Conservation (phyloP, 1,140 invertebrate genomes). For the Aricia agestis region DNA sequence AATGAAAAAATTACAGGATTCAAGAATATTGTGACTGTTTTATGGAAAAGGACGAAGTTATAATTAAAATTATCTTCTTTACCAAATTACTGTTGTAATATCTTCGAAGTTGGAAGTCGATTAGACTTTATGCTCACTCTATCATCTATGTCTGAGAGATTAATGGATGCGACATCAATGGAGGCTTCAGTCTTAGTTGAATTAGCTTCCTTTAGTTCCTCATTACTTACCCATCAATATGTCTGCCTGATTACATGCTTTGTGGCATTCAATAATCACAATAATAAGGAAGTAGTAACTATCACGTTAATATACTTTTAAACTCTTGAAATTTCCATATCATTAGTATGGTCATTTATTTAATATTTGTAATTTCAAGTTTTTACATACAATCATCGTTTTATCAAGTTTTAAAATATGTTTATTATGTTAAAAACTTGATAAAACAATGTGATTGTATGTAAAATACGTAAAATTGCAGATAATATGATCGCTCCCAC, state of each 20-base stretch:
- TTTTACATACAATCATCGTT: too few species aligned
- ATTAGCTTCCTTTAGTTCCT: neutral
- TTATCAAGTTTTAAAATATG: too few species aligned
- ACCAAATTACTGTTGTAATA: too few species aligned
- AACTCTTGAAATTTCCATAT: neutral
- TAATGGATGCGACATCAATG: neutral
- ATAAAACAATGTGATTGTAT: neutral
- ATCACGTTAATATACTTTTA: neutral
- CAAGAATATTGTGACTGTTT: too few species aligned
- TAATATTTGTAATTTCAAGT: too few species aligned
- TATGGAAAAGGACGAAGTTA: too few species aligned
- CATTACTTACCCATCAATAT: neutral
- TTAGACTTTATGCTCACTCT: neutral
- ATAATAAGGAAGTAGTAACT: neutral
- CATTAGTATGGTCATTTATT: neutral
- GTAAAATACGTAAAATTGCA: neutral
- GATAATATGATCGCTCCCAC: conserved; percentile 1
- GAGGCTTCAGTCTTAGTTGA: neutral
- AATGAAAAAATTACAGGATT: too few species aligned
- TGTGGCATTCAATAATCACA: neutral
- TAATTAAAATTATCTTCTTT: too few species aligned
- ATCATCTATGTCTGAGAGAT: conserved; percentile 1
- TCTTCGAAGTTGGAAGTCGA: neutral
- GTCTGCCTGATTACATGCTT: neutral
- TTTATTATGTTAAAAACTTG: neutral